phyloP scores from a whole-genome alignment of 2,797 vertebrate genomes.

The Thamnophis elegans region DNA sequence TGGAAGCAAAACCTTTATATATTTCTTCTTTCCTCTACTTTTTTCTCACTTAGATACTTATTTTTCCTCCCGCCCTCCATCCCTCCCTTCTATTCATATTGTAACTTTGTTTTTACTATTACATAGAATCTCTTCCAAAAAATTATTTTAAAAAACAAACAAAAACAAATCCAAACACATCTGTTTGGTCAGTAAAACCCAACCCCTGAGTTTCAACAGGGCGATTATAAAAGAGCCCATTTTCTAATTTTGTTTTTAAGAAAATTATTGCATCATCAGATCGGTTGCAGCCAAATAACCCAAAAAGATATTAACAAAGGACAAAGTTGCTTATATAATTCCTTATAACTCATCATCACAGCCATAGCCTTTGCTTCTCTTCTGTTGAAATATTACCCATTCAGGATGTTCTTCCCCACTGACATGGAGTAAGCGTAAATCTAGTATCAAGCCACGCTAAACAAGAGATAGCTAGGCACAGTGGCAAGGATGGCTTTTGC shows the following conservation, averaged over 20 bases:
- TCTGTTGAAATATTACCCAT: not conserved
- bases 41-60: not conserved
- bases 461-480: too few relatives aligned
- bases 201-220: not conserved
- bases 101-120: not conserved
- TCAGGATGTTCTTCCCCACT: not conserved
- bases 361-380: not conserved
- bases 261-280: not conserved
- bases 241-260: not conserved
- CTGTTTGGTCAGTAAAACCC: not conserved
- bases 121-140: not conserved
- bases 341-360: too few relatives aligned
- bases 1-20: not conserved
- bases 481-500: too few relatives aligned
- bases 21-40: not conserved
- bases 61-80: not conserved
- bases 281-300: not conserved
- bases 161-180: not conserved
- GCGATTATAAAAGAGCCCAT: not conserved
- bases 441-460: too few relatives aligned
- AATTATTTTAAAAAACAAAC: not conserved
- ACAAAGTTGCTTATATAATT: not conserved
- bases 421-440: too few relatives aligned
- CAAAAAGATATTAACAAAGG: not conserved
- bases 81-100: not conserved